phyloP scores from a whole-genome alignment of 2,888 invertebrate genomes.

The Eubasilissa splendida region DNA sequence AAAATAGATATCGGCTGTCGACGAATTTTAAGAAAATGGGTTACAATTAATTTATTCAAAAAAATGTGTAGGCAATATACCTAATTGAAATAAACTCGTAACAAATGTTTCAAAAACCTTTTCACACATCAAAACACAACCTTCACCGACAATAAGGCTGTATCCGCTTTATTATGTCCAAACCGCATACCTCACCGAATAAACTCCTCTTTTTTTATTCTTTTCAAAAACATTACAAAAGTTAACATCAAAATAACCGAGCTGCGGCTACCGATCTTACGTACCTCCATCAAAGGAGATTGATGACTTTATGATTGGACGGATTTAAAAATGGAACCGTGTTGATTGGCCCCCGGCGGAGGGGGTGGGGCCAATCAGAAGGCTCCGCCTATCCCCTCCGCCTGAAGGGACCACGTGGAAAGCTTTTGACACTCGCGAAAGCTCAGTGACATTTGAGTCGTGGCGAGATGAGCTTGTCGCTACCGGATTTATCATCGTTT shows the following conservation, averaged over 20 bases:
- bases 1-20: too few species aligned
- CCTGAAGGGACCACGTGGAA: conserved; percentile 51
- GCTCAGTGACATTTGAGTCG: conserved; percentile 43
- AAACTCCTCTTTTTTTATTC: neutral
- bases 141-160: conserved; percentile 1
- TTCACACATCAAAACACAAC: conserved; percentile 18
- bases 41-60: too few species aligned
- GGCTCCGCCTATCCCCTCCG: conserved; percentile 52
- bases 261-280: conserved; percentile 10
- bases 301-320: conserved; percentile 58
- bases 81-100: too few species aligned
- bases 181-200: neutral
- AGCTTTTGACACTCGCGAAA: conserved; percentile 45
- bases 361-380: conserved; percentile 52
- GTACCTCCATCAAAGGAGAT: conserved; percentile 50
- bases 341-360: conserved; percentile 57
- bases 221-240: conserved; percentile 13
- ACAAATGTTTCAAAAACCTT: conserved; percentile 2
- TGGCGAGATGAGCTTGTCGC: conserved; percentile 11
- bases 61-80: too few species aligned
- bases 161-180: conserved; percentile 21
- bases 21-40: too few species aligned
- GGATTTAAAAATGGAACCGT: conserved; percentile 58
- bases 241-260: conserved; percentile 27
- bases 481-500: neutral